Evolutionary conservation across 2,797 vertebrate species (phyloP).

Genomic region (Sebastes flavidus): DNA sequence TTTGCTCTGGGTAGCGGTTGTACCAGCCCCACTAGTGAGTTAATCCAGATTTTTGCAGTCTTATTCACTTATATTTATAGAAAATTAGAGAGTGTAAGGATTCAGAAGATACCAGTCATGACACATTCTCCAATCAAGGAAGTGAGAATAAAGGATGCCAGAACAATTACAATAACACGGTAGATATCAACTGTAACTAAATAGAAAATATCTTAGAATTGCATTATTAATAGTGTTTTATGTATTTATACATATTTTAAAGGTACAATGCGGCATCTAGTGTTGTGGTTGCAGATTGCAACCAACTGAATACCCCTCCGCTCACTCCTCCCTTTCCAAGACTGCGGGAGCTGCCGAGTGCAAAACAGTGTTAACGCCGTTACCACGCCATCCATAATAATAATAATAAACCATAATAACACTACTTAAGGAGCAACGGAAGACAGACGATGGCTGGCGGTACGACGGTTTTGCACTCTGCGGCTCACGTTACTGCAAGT

Average conservation of each 20-base stretch:
- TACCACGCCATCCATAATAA: no score
- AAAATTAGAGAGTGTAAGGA: not conserved
- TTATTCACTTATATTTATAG: not conserved
- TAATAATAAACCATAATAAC: no score
- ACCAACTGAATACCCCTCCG: no score
- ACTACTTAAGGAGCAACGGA: no score
- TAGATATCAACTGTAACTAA: not conserved
- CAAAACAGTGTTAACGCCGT: no score
- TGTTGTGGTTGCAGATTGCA: no score
- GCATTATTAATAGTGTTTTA: not conserved
- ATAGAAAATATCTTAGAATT: not conserved
- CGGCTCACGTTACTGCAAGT: no score
- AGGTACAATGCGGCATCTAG: no score
- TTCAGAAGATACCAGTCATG: not conserved
- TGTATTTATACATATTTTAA: not conserved
- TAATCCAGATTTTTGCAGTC: not conserved
- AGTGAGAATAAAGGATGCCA: not conserved
- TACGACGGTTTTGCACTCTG: no score
- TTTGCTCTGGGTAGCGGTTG: not conserved
- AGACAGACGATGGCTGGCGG: no score
- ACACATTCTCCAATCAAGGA: not conserved
- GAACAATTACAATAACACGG: not conserved
- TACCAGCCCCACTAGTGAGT: not conserved
- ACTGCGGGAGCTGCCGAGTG: no score
- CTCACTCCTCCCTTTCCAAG: no score